Evolutionary conservation across 2,888 invertebrate genomes (phyloP), one percentile per base, ranked within the genome.

Genomic region (Nomada ruficornis): DNA sequence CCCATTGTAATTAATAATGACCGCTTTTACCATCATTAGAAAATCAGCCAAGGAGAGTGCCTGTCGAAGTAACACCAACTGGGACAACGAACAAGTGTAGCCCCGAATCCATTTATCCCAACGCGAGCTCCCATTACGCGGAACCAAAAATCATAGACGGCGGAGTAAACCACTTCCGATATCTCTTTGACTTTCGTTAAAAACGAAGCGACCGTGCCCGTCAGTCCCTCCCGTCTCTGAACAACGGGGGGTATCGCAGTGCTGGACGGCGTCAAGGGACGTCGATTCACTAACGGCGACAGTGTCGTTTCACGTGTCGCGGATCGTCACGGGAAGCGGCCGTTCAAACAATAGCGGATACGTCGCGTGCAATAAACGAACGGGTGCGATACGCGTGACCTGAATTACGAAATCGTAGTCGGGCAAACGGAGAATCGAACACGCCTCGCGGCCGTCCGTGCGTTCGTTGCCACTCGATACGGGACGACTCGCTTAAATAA

Each of bases 371-470:
- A 82, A 77, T 69, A 74, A 36, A 77, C 69, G 62, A 65, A 10
- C 23, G 68, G 71, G 36, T 57, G 60, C 63, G 72, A 77, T 64
- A 67, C 55, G 79, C 76, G 69, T 83, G 83, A 83, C 84, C 80
- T 83, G 77, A 83, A 83, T 84, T 79, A 77, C 74, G 82, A 83
- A 83, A 77, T 72, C 62, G 70, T 72, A 47, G 65, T 62, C 65
- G 63, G 57, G 18, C 50, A 68, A 68, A 29, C 57, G 59, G 50
- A 29, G 67, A 68, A 75, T 77, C 47, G 70, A 64, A 72, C 64
- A 18, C 11, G 7, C 18, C 13, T 26, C 2, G 13, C 10, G 57
- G 18, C 9, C 57, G 62, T 81, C 54, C 78, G 68, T 60, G 60
- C 54, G 75, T 75, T 60, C 47, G 47, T n/a, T 76, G 47, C n/a